Evolutionary conservation across 2,888 invertebrate genomes (phyloP).

Genomic region (Pandemis cinnamomeana): DNA sequence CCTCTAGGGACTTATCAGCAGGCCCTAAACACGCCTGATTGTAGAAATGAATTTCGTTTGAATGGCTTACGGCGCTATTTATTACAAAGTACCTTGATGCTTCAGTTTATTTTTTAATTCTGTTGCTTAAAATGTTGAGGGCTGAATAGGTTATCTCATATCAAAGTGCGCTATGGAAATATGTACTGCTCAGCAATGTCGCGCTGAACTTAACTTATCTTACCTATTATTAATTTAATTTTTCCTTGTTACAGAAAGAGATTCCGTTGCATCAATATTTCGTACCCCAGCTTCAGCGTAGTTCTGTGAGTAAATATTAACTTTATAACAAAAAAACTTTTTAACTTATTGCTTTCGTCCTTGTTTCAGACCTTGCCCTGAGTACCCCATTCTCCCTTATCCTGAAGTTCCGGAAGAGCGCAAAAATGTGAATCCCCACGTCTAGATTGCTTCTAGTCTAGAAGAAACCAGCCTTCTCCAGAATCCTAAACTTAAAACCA

Average conservation of each 20-base stretch:
- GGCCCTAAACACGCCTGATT: conserved; percentile 26
- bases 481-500: background rate
- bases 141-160: background rate
- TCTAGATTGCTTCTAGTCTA: background rate
- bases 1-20: conserved; percentile 30
- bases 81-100: conserved; percentile 19
- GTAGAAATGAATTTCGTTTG: conserved; percentile 30
- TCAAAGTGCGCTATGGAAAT: background rate
- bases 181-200: background rate
- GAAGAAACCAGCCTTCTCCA: background rate
- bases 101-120: conserved; percentile 21
- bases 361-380: conserved; percentile 10
- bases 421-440: background rate
- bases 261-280: background rate
- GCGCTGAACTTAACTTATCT: background rate
- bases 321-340: background rate
- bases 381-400: background rate
- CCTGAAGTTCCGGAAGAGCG: background rate
- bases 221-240: background rate
- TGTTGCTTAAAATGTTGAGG: background rate
- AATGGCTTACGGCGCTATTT: conserved; percentile 24
- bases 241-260: background rate
- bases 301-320: background rate
- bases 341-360: background rate
- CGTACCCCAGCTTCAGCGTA: background rate